Conservation (phyloP, 2,113 vertebrate genomes). For the Felis chaus region DNA sequence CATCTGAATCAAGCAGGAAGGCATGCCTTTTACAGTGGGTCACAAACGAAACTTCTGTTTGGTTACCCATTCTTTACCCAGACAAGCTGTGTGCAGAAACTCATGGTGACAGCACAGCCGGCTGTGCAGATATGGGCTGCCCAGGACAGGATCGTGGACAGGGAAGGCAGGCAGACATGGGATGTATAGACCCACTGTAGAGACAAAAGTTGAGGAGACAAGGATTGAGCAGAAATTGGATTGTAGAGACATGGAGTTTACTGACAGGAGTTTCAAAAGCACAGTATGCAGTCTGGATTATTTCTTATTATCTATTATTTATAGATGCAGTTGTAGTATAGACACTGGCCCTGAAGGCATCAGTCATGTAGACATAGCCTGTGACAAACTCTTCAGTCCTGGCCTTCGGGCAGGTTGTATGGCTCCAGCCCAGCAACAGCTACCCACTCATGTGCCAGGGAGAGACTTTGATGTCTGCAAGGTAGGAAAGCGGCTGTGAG, state of each 20-base stretch:
- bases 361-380: not conserved
- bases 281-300: not conserved
- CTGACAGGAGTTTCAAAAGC: not conserved
- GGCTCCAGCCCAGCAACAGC: not conserved
- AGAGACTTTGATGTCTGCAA: not conserved
- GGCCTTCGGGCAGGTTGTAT: not conserved
- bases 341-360: not conserved
- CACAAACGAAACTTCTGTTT: not conserved
- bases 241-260: not conserved
- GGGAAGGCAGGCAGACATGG: not conserved
- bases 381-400: not conserved
- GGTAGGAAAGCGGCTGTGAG: not conserved
- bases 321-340: not conserved
- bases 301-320: not conserved
- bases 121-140: not conserved
- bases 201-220: not conserved
- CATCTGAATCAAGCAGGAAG: not conserved
- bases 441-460: not conserved
- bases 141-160: not conserved
- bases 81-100: not conserved
- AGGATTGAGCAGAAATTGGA: not conserved
- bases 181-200: not conserved
- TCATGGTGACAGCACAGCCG: not conserved
- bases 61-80: not conserved
- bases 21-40: not conserved